Evolutionary conservation across 2,888 invertebrate genomes (phyloP).

Genomic region (Cremastobaeus sp.): DNA sequence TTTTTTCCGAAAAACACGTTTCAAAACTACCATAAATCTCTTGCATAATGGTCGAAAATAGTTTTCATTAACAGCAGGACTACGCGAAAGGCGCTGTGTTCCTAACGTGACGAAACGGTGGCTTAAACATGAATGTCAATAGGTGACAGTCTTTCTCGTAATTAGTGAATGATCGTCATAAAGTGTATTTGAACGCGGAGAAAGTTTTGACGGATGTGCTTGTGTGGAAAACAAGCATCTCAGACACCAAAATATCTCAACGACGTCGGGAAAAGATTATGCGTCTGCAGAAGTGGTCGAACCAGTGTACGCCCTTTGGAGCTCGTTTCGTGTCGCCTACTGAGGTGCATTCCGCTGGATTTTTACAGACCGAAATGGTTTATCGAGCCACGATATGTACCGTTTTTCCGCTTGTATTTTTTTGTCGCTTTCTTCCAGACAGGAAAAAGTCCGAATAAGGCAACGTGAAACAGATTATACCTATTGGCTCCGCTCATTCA

Average conservation of each 20-base stretch:
- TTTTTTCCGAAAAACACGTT: too few relatives aligned
- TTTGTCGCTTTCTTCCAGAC: conserved; percentile 18
- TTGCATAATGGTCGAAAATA: too few relatives aligned
- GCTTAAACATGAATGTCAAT: conserved; percentile 3
- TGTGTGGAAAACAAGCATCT: conserved; percentile 4
- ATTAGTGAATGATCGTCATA: not conserved
- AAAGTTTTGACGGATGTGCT: conserved; percentile 35
- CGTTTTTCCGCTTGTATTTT: conserved; percentile 43
- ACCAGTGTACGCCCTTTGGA: conserved; percentile 54
- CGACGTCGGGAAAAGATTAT: conserved; percentile 42
- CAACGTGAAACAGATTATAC: not conserved
- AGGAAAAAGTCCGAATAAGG: conserved; percentile 35
- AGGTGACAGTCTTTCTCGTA: not conserved
- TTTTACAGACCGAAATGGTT: conserved; percentile 43
- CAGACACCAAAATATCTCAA: conserved; percentile 35
- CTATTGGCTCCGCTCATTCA: not conserved
- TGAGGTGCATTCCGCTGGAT: conserved; percentile 45
- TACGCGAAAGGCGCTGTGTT: not conserved
- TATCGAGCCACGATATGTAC: conserved; percentile 35
- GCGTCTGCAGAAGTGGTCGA: conserved; percentile 51
- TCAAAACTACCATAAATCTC: too few relatives aligned
- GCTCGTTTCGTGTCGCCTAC: conserved; percentile 46
- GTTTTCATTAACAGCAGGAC: too few relatives aligned
- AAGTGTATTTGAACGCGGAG: conserved; percentile 11
- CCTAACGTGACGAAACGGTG: conserved; percentile 1